Percentiles rank a stretch among this genome's conserved stretches.
phyloP scores from a whole-genome alignment of 2,113 vertebrate species.

The Mormyrus iriodes region DNA sequence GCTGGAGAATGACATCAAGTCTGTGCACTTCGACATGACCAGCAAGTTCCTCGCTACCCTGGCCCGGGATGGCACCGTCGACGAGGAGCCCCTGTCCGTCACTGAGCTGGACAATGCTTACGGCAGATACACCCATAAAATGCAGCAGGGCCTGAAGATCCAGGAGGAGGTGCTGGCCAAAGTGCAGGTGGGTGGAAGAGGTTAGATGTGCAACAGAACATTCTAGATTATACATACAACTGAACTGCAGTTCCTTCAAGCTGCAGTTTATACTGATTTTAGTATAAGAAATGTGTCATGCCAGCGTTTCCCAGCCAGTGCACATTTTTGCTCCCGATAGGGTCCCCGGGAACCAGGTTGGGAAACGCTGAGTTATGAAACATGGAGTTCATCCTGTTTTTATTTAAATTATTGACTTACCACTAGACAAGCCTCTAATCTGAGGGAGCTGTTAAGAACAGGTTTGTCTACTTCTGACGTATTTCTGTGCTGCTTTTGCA shows the following conservation, averaged over 20 bases:
- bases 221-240: neutral
- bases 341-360: neutral
- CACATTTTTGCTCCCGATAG: neutral
- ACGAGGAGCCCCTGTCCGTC: slow-evolving; percentile 84
- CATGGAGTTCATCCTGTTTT: neutral
- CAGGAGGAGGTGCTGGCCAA: slow-evolving; percentile 84
- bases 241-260: neutral
- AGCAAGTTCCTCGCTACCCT: slow-evolving; percentile 81
- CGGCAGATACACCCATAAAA: slow-evolving; percentile 72
- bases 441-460: neutral
- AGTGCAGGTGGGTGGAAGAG: slow-evolving; percentile 40
- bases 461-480: neutral
- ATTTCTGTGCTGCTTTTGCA: neutral
- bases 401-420: neutral
- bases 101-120: slow-evolving; percentile 81
- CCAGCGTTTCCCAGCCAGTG: neutral
- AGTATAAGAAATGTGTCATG: neutral
- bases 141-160: slow-evolving; percentile 75
- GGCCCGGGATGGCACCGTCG: slow-evolving; percentile 84
- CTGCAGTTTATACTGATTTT: neutral
- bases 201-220: neutral
- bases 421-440: neutral
- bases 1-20: slow-evolving; percentile 83
- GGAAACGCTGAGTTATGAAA: neutral
- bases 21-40: slow-evolving; percentile 88